Evolutionary conservation across 2,888 invertebrate species (phyloP).

Genomic region (Malacosoma neustria): DNA sequence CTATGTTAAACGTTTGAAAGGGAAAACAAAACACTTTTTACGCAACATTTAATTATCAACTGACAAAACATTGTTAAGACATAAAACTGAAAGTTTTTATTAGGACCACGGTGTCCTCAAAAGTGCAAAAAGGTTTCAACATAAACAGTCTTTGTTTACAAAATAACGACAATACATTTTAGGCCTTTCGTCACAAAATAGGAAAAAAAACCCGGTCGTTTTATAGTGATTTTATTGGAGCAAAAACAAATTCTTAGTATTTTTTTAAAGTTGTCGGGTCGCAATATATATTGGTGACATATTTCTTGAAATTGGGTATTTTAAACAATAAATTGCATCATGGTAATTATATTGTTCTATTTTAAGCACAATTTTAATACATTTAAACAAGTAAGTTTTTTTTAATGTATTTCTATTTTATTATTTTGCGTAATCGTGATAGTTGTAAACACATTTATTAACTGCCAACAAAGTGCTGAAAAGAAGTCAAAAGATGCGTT

Average conservation of each 20-base stretch:
- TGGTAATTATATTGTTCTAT: not conserved
- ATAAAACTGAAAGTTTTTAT: not conserved
- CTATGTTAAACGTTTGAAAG: not conserved
- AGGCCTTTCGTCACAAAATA: not conserved
- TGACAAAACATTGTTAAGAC: not conserved
- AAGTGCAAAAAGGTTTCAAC: not conserved
- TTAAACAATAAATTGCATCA: not conserved
- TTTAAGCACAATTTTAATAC: too few relatives aligned
- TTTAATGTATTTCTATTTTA: too few relatives aligned
- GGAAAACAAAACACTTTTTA: not conserved
- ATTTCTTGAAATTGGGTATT: not conserved
- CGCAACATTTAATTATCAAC: not conserved
- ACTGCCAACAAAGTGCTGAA: too few relatives aligned
- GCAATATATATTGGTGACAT: not conserved
- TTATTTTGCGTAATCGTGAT: too few relatives aligned
- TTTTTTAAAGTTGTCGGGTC: conserved; percentile 19
- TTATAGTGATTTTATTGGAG: conserved; percentile 55
- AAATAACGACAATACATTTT: not conserved
- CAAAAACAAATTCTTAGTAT: conserved; percentile 36
- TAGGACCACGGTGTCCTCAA: not conserved
- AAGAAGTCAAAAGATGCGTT: too few relatives aligned
- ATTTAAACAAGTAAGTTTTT: too few relatives aligned
- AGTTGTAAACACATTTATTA: too few relatives aligned
- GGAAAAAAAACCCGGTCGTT: conserved; percentile 32
- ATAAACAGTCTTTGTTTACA: not conserved